These are phyloP conservation scores for Heliornis fulica DNA, from an alignment of 2,113 vertebrate genomes.

Conservation along the genomic window DNA sequence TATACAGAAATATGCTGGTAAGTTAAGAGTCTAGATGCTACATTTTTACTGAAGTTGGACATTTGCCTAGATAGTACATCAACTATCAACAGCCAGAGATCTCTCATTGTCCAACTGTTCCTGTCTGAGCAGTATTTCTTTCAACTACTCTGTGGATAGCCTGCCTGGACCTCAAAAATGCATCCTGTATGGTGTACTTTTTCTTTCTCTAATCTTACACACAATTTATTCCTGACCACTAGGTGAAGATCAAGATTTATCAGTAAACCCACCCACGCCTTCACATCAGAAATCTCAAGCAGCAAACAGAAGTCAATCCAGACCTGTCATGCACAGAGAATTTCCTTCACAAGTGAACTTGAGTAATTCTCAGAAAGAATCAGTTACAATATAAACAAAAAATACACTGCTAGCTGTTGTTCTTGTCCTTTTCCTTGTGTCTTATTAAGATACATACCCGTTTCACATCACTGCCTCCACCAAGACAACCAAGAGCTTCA, in stretches of 20 bases:
- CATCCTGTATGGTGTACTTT: neutral
- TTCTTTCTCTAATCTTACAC: neutral
- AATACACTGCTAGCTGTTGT: neutral
- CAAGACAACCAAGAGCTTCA: constrained; percentile 92
- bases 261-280: neutral
- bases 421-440: neutral
- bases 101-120: neutral
- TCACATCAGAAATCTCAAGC: neutral
- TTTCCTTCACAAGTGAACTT: neutral
- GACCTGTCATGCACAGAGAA: neutral
- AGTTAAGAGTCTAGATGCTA: neutral
- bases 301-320: neutral
- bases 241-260: neutral
- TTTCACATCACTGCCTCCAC: constrained; percentile 80
- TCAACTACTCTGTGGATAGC: neutral
- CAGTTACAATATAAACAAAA: neutral
- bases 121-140: neutral
- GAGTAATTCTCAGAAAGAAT: neutral
- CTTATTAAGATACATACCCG: constrained; percentile 78
- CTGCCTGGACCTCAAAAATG: neutral
- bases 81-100: neutral
- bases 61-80: neutral
- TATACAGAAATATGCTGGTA: neutral
- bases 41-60: neutral
- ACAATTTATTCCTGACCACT: neutral